Percentiles rank a stretch among this genome's conserved stretches.
phyloP scores from a whole-genome alignment of 2,113 vertebrate genomes.

The Campylomormyrus numenius region DNA sequence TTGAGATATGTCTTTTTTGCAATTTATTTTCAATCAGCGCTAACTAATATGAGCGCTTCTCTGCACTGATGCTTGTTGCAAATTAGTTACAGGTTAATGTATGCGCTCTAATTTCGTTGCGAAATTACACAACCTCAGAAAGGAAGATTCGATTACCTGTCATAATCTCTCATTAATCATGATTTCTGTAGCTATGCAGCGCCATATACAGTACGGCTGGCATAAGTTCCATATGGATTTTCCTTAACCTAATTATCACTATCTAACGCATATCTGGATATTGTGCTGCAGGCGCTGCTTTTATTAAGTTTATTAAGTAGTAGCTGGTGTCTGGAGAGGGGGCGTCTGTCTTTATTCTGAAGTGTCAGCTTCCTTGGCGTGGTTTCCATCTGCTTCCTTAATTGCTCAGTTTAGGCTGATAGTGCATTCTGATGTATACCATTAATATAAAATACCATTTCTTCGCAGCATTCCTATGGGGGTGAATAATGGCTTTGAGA shows the following conservation, averaged over 20 bases:
- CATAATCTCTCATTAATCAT: conserved; percentile 16
- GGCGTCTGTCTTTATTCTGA: not conserved
- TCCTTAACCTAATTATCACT: not conserved
- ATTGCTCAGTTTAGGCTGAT: not conserved
- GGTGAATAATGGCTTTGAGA: not conserved
- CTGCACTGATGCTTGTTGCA: not conserved
- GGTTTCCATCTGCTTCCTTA: not conserved
- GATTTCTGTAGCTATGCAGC: not conserved
- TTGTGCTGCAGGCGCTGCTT: not conserved
- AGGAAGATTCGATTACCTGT: conserved; percentile 7
- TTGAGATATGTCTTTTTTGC: conserved; percentile 5
- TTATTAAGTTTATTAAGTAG: conserved; percentile 5
- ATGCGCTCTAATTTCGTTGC: conserved; percentile 7
- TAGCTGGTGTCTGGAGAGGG: not conserved
- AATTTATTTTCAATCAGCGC: conserved; percentile 15
- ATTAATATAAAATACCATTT: not conserved
- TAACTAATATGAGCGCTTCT: not conserved
- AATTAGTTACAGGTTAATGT: conserved; percentile 12
- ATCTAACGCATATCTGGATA: not conserved
- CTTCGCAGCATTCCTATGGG: not conserved
- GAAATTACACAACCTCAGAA: not conserved
- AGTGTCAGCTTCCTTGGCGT: not conserved
- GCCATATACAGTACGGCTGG: not conserved
- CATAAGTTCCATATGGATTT: not conserved
- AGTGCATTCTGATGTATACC: conserved; percentile 4